Evolutionary conservation across 1,140 invertebrate genomes (phyloP), one percentile per base, ranked within the genome.

Genomic region (Notospermus geniculatus): DNA sequence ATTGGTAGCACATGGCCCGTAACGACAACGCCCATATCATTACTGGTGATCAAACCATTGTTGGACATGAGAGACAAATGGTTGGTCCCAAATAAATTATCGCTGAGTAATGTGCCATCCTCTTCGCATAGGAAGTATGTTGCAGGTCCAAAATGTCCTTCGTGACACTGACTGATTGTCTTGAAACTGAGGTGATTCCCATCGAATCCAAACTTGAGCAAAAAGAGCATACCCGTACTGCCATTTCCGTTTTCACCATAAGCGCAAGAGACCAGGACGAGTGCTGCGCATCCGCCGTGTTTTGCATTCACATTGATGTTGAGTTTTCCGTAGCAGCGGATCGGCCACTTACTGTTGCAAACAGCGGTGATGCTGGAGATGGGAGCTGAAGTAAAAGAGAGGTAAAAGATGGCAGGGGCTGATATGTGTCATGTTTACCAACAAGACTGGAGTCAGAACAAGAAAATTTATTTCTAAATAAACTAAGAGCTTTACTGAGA

Each of bases 81-180:
- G 25, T 72, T 73, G 1, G 30, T 54, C 1, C 72, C 72, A 63
- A 71, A 71, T 17, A 66, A 22, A 50, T 62, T 62, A 28, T 72
- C 57, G 1, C 29, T 60, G 27, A 72, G 27, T 15, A 70, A 57
- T 1, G 36, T 25, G 7, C 72, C 72, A 4, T 71, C 50, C 53
- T 73, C 72, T 61, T 68, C 60, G 17, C 59, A 58, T 2, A 52
- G 25, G 7, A 61, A 66, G 1, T 11, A 11, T n/a, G 55, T 70
- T 54, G 62, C 55, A 4, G 61, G 52, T n/a, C 63, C 59, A 63
- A 73, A 73, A 58, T 73, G 70, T 45, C 70, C 72, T 23, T 45
- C 15, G 41, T 69, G 43, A 22, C 53, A 57, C 32, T 58, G 58
- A 22, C 22, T 56, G 32, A 71, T 56, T 15, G 57, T 65, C 23